Evolutionary conservation across 1,140 invertebrate genomes (phyloP).

Genomic region (Bombus fervidus): DNA sequence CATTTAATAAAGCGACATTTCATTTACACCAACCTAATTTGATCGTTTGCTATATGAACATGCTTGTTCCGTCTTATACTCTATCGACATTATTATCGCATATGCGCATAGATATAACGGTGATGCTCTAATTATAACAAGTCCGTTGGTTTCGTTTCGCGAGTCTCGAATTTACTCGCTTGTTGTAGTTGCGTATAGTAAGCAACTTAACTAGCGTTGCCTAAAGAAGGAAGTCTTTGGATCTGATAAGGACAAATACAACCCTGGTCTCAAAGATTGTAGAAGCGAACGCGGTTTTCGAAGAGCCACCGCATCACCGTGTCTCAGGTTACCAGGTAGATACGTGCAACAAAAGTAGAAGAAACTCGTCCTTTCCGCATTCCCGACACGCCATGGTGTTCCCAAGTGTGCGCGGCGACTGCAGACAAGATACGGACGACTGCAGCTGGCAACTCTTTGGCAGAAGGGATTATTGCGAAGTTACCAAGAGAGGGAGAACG

Average conservation of each 20-base stretch:
- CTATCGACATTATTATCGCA: neutral
- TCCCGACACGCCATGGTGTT: constrained; percentile 53
- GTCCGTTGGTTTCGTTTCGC: neutral
- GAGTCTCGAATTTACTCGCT: constrained; percentile 10
- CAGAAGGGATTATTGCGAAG: constrained; percentile 49
- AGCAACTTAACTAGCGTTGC: constrained; percentile 17
- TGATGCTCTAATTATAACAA: constrained; percentile 18
- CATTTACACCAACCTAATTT: too few species aligned
- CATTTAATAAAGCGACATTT: too few species aligned
- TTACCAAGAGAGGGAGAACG: constrained; percentile 22
- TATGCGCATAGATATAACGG: constrained; percentile 2
- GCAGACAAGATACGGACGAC: constrained; percentile 49
- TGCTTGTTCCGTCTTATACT: neutral
- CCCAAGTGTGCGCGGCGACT: constrained; percentile 43
- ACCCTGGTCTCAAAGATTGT: constrained; percentile 47
- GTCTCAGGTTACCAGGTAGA: constrained; percentile 55
- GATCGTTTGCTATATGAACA: neutral
- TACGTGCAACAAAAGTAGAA: constrained; percentile 60
- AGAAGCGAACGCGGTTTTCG: constrained; percentile 56
- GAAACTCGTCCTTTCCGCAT: constrained; percentile 62
- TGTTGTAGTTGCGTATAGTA: neutral
- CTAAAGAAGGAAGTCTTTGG: constrained; percentile 42
- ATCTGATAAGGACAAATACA: constrained; percentile 61
- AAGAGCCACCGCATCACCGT: constrained; percentile 57
- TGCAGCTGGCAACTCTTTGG: constrained; percentile 53